Conservation (phyloP, 2,113 vertebrate species). For the Burhinus oedicnemus region DNA sequence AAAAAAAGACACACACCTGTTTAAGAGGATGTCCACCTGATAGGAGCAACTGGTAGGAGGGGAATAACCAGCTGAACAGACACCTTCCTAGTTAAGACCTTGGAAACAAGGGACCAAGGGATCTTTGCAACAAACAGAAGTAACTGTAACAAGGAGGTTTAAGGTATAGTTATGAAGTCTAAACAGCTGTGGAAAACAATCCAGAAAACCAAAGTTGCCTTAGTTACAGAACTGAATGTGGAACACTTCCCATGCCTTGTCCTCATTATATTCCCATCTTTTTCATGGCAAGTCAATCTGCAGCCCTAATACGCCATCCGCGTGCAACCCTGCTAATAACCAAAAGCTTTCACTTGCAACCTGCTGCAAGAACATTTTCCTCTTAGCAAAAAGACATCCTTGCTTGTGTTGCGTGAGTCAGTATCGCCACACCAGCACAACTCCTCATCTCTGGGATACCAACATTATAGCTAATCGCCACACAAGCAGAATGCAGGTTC, state of each 20-base stretch:
- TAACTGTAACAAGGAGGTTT: background rate
- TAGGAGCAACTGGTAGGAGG: background rate
- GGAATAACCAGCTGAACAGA: background rate
- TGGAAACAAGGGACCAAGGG: no score
- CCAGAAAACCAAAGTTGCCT: background rate
- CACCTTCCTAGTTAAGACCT: background rate
- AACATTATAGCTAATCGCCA: background rate
- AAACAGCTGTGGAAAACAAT: background rate
- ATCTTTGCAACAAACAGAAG: background rate
- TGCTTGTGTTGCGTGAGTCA: background rate
- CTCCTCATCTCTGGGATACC: background rate
- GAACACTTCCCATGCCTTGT: background rate
- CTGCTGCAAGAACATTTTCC: slow-evolving; percentile 28
- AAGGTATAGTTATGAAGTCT: background rate
- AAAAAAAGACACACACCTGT: background rate
- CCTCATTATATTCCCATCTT: background rate
- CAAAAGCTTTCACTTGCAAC: slow-evolving; percentile 42
- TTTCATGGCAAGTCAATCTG: slow-evolving; percentile 23
- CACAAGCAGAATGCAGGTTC: background rate
- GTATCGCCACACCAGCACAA: slow-evolving; percentile 23
- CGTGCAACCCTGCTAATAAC: background rate
- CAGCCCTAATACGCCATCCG: background rate
- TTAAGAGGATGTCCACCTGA: background rate
- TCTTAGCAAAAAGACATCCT: background rate
- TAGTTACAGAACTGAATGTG: background rate